A percentile compares a stretch with the other conserved stretches of the same genome.
Evolutionary conservation across 1,140 invertebrate genomes (phyloP).

Genomic region (Drosophila sproati): DNA sequence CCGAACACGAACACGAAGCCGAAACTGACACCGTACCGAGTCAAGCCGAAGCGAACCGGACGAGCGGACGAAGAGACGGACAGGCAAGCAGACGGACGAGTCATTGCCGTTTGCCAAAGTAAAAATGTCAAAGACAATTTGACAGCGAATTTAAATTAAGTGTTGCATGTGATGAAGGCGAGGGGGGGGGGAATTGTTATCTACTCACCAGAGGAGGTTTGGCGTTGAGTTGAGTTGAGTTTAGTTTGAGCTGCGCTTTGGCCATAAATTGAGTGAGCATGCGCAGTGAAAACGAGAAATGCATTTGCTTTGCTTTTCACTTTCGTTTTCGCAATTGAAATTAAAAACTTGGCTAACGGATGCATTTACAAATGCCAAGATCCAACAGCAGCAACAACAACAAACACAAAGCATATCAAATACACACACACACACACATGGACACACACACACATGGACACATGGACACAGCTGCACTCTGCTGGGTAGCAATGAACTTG

Average conservation of each 20-base stretch:
- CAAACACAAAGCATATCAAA: slow-evolving; percentile 24
- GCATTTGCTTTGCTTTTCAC: slow-evolving; percentile 78
- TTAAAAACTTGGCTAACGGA: slow-evolving; percentile 81
- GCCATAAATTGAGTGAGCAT: slow-evolving; percentile 72
- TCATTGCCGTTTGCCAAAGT: slow-evolving; percentile 50
- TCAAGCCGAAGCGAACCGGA: background rate
- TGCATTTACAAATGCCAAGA: slow-evolving; percentile 64
- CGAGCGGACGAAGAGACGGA: background rate
- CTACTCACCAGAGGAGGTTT: slow-evolving; percentile 1
- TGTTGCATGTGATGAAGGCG: slow-evolving; percentile 3
- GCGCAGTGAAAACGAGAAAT: slow-evolving; percentile 70
- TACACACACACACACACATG: background rate
- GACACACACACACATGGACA: background rate
- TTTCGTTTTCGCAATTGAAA: slow-evolving; percentile 79
- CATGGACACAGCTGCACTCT: slow-evolving; percentile 3
- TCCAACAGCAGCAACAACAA: slow-evolving; percentile 26
- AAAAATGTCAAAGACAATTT: slow-evolving; percentile 78
- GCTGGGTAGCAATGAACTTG: slow-evolving; percentile 73
- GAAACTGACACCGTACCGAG: background rate
- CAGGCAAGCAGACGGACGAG: slow-evolving; percentile 21
- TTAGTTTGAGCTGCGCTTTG: slow-evolving; percentile 40
- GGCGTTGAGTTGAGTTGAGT: background rate
- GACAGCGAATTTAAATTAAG: slow-evolving; percentile 66
- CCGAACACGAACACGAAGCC: slow-evolving; percentile 4
- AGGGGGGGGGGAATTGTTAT: background rate